phyloP scores from a whole-genome alignment of 2,888 invertebrate genomes.

The Dugesia japonica region DNA sequence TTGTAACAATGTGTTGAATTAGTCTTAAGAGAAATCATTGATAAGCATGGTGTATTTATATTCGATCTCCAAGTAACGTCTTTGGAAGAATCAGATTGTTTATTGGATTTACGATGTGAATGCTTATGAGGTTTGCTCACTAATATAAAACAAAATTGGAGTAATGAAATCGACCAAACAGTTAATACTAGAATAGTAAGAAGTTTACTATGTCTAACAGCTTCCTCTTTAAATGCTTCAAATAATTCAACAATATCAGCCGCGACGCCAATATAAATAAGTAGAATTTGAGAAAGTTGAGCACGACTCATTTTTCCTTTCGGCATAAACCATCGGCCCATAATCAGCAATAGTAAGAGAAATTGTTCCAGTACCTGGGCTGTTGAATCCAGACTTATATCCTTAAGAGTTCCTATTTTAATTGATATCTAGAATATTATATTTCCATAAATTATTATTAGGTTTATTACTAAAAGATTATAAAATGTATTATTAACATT shows the following conservation, averaged over 20 bases:
- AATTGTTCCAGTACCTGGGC: constrained; percentile 60
- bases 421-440: not conserved
- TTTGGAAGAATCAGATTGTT: not conserved
- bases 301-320: constrained; percentile 79
- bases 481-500: no score
- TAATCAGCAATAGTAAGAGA: constrained; percentile 69
- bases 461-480: no score
- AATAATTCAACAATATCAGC: constrained; percentile 91
- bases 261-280: constrained; percentile 69
- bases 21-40: constrained; percentile 36
- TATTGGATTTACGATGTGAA: constrained; percentile 37
- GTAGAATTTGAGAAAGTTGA: constrained; percentile 71
- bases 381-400: not conserved
- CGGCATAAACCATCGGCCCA: constrained; percentile 76
- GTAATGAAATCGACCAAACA: constrained; percentile 76
- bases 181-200: constrained; percentile 68
- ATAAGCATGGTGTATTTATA: constrained; percentile 38
- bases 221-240: constrained; percentile 63
- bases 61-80: not conserved
- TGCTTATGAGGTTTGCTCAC: constrained; percentile 58
- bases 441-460: no score
- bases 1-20: not conserved
- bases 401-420: not conserved
- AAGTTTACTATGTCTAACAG: constrained; percentile 55
- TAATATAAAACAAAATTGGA: constrained; percentile 81